Percentiles rank a stretch among this genome's conserved stretches.
Conservation (phyloP, 2,888 invertebrate genomes). For the Calliphora vomitoria region DNA sequence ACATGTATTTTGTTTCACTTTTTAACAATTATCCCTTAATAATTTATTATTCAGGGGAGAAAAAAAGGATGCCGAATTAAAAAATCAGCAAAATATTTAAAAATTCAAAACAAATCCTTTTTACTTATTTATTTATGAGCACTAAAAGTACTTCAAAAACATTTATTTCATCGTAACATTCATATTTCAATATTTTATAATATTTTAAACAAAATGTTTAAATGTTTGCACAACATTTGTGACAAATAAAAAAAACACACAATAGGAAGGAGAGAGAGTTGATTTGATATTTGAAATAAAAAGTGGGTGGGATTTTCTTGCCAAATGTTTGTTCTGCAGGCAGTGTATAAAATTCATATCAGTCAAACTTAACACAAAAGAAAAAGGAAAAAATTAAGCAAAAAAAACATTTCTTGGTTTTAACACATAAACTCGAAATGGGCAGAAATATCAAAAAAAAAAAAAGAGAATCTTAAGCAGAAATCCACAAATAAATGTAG, state of each 20-base stretch:
- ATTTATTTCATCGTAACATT: not conserved
- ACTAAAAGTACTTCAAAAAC: not conserved
- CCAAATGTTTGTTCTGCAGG: not conserved
- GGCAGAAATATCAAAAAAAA: slow-evolving; percentile 6
- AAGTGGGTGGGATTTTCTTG: no score
- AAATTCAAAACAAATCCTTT: not conserved
- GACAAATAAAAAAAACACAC: slow-evolving; percentile 15
- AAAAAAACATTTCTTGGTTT: not conserved
- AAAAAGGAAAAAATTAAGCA: not conserved
- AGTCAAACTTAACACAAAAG: not conserved
- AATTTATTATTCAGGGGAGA: not conserved
- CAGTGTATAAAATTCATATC: slow-evolving; percentile 11
- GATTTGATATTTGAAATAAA: no score
- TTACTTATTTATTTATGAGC: not conserved
- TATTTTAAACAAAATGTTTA: slow-evolving; percentile 11
- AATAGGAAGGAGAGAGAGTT: not conserved
- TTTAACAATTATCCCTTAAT: not conserved
- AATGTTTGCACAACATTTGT: slow-evolving; percentile 33
- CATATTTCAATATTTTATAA: slow-evolving; percentile 15
- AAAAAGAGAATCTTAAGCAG: not conserved
- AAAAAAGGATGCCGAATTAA: not conserved
- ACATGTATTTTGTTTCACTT: no score
- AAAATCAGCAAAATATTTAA: not conserved
- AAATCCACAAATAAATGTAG: slow-evolving; percentile 5
- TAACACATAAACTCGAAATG: slow-evolving; percentile 1